phyloP scores from a whole-genome alignment of 2,113 vertebrate species.

The Ophthalmolycus amberensis region DNA sequence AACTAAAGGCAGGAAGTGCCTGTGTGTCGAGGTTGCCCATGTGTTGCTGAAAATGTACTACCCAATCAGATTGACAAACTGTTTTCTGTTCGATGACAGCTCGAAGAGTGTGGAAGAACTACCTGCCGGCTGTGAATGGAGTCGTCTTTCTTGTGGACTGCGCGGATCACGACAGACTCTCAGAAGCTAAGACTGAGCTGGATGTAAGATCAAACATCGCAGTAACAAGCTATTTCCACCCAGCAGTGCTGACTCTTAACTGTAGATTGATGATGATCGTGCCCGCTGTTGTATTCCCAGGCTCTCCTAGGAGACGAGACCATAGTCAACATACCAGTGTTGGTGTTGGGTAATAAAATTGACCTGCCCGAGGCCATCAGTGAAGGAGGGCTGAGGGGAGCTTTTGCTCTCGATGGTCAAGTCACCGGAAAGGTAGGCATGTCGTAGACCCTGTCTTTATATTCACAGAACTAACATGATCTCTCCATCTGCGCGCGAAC shows the following conservation, averaged over 20 bases:
- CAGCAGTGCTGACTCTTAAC: not conserved
- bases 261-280: not conserved
- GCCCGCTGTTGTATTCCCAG: conserved; percentile 70
- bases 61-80: not conserved
- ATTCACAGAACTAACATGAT: not conserved
- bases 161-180: conserved; percentile 91
- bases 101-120: conserved; percentile 98
- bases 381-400: conserved; percentile 90
- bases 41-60: not conserved
- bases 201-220: conserved; percentile 86
- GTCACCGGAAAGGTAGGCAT: conserved; percentile 91
- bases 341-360: conserved; percentile 97
- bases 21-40: not conserved
- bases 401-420: conserved; percentile 93
- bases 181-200: conserved; percentile 95
- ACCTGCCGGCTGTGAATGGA: conserved; percentile 95
- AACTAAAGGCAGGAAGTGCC: not conserved
- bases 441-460: not conserved
- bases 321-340: conserved; percentile 93
- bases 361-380: conserved; percentile 95
- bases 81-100: conserved; percentile 77
- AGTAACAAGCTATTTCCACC: not conserved
- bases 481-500: not conserved
- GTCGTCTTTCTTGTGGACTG: conserved; percentile 97
- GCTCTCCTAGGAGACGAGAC: conserved; percentile 94